Evolutionary conservation across 2,797 vertebrate genomes (phyloP).

Genomic region (Arrhamphus sclerolepis): DNA sequence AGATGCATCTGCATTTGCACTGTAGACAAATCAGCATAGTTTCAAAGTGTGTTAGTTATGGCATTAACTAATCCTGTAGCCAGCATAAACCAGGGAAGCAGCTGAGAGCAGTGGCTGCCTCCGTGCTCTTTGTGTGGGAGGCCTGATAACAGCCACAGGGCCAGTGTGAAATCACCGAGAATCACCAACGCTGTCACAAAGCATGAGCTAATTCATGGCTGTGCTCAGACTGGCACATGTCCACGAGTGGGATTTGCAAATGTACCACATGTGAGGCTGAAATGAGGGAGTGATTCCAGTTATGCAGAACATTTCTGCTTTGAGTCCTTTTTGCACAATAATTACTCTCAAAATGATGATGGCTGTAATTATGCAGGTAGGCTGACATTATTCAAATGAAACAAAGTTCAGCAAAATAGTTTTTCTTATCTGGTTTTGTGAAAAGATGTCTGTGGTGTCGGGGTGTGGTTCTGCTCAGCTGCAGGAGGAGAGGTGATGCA

Average conservation of each 20-base stretch:
- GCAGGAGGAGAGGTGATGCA: too few relatives aligned
- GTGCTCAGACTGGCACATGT: conserved; percentile 12
- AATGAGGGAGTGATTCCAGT: conserved; percentile 28
- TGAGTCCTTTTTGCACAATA: conserved; percentile 54
- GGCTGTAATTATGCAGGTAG: conserved; percentile 65
- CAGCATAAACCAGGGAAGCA: conserved; percentile 7
- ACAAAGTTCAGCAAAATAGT: conserved; percentile 49
- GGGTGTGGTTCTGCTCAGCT: too few relatives aligned
- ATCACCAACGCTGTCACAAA: conserved; percentile 21
- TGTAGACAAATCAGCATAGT: conserved; percentile 14
- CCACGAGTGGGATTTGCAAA: conserved; percentile 37
- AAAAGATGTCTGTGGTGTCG: too few relatives aligned
- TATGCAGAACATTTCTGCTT: conserved; percentile 37
- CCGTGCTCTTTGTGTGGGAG: neutral
- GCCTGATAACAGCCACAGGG: conserved; percentile 25
- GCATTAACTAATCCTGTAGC: conserved; percentile 30
- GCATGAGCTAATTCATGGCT: conserved; percentile 24
- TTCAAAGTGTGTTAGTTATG: conserved; percentile 32
- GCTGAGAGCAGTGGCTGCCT: conserved; percentile 1
- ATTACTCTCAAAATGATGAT: too few relatives aligned
- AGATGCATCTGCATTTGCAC: neutral
- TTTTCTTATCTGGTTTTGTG: conserved; percentile 31
- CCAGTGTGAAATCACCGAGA: neutral
- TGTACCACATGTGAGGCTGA: conserved; percentile 22
- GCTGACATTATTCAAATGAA: too few relatives aligned